Percentiles rank a stretch among this genome's conserved stretches.
Evolutionary conservation across 1,140 invertebrate genomes (phyloP).

Genomic region (Orius laevigatus): DNA sequence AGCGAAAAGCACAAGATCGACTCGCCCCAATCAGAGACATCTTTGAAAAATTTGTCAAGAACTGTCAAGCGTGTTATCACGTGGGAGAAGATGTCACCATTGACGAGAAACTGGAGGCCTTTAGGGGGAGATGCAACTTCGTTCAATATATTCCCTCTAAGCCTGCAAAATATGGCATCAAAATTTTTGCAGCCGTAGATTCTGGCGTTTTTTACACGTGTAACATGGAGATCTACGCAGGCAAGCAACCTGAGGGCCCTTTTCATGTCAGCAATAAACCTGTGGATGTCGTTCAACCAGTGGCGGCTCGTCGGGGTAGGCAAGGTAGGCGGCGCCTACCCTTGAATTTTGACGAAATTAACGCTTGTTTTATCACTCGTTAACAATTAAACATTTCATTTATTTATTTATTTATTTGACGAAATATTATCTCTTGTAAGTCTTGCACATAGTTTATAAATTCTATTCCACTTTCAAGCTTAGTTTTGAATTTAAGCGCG

Average conservation of each 20-base stretch:
- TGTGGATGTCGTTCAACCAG: constrained; percentile 19
- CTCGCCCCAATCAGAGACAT: constrained; percentile 26
- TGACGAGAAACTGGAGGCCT: constrained; percentile 28
- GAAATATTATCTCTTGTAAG: too few species aligned
- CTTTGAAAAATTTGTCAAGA: constrained; percentile 25
- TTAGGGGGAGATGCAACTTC: constrained; percentile 27
- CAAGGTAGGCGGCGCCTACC: too few species aligned
- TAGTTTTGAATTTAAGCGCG: too few species aligned
- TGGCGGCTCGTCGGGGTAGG: too few species aligned
- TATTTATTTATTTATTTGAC: too few species aligned
- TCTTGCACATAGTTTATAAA: too few species aligned
- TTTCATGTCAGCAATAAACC: constrained; percentile 23
- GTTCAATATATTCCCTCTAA: constrained; percentile 28
- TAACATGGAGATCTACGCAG: constrained; percentile 25
- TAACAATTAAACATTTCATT: too few species aligned
- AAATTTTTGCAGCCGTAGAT: constrained; percentile 21
- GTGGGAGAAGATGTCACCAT: constrained; percentile 25
- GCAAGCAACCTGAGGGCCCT: constrained; percentile 24
- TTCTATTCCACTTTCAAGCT: too few species aligned
- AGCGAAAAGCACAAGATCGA: constrained; percentile 22
- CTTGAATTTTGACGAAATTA: too few species aligned
- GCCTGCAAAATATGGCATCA: constrained; percentile 27
- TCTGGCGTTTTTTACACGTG: constrained; percentile 21
- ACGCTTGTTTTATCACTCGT: too few species aligned
- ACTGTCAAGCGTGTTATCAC: constrained; percentile 20